phyloP scores from a whole-genome alignment of 2,888 invertebrate genomes.

The Hyppa rectilinea region DNA sequence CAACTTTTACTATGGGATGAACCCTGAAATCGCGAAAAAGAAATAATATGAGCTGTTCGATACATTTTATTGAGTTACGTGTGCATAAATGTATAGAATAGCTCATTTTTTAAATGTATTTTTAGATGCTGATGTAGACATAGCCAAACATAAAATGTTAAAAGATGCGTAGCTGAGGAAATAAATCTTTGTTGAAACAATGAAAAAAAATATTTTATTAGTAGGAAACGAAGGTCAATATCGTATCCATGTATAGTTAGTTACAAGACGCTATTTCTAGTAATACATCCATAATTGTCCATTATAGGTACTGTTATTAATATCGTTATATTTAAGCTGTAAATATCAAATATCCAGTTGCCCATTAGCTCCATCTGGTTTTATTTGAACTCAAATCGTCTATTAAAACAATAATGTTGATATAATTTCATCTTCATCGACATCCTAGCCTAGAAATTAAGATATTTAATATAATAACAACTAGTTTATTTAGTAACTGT shows the following conservation, averaged over 20 bases:
- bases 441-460: conserved; percentile 17
- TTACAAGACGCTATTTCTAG: not conserved
- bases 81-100: too few relatives aligned
- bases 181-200: not conserved
- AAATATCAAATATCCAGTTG: not conserved
- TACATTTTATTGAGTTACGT: too few relatives aligned
- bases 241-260: not conserved
- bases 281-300: not conserved
- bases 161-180: not conserved
- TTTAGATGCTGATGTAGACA: too few relatives aligned
- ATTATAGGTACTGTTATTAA: conserved; percentile 12
- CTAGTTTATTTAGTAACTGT: conserved; percentile 3
- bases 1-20: too few relatives aligned
- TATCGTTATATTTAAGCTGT: not conserved
- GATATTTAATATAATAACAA: conserved; percentile 7
- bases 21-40: too few relatives aligned
- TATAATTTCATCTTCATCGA: conserved; percentile 12
- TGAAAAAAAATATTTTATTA: conserved; percentile 9
- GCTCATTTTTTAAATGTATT: too few relatives aligned
- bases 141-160: not conserved
- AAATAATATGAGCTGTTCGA: too few relatives aligned
- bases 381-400: conserved; percentile 21
- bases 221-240: conserved; percentile 10
- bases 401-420: conserved; percentile 21
- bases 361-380: conserved; percentile 17